Conservation (phyloP, 1,140 invertebrate species). For the Drosophila guanche region DNA sequence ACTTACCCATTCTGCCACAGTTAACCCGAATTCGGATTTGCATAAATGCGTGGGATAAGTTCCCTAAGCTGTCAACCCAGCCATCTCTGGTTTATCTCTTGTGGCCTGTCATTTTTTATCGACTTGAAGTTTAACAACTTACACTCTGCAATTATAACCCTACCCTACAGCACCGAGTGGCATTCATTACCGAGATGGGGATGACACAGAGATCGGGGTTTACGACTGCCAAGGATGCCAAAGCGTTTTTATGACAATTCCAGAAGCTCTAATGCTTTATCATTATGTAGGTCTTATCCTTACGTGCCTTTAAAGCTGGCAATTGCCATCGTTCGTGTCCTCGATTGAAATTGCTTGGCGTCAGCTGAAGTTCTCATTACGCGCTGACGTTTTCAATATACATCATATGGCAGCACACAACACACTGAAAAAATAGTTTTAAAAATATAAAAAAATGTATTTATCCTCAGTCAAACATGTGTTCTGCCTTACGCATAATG, state of each 20-base stretch:
- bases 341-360: conserved; percentile 78
- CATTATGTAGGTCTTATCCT: conserved; percentile 52
- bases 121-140: conserved; percentile 34
- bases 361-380: conserved; percentile 75
- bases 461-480: too few relatives aligned
- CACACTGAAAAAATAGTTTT: neutral
- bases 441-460: too few relatives aligned
- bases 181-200: neutral
- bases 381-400: conserved; percentile 65
- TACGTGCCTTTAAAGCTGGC: conserved; percentile 54
- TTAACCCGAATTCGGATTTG: conserved; percentile 62
- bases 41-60: conserved; percentile 50
- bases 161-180: too few relatives aligned
- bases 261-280: conserved; percentile 28
- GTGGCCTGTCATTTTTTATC: conserved; percentile 35
- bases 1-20: conserved; percentile 42
- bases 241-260: conserved; percentile 46
- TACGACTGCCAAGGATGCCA: conserved; percentile 36
- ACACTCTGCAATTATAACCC: conserved; percentile 40
- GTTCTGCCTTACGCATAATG: too few relatives aligned
- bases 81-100: neutral
- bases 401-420: conserved; percentile 42
- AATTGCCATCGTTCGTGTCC: conserved; percentile 73
- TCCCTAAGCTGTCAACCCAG: conserved; percentile 18
- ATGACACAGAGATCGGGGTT: conserved; percentile 11